Percentiles rank a stretch among this genome's conserved stretches.
These are phyloP conservation scores for Pediacus dermestoides DNA, from an alignment of 2,888 invertebrate species.

Conservation along the genomic window DNA sequence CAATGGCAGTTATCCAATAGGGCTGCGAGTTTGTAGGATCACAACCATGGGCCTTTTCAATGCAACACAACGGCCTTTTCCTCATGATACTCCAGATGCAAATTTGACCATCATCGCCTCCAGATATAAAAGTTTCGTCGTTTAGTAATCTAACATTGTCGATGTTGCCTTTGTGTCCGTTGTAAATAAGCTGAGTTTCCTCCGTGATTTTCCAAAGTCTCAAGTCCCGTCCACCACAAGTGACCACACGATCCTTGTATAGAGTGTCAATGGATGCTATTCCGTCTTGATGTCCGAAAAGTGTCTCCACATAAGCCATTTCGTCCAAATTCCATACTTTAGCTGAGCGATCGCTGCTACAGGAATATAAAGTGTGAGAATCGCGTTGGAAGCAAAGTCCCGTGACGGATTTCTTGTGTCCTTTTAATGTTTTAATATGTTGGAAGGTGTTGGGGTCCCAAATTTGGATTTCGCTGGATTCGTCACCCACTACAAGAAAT, in stretches of 20 bases:
- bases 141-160: constrained; percentile 88
- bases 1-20: constrained; percentile 83
- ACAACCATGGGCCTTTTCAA: constrained; percentile 70
- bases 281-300: constrained; percentile 88
- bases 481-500: constrained; percentile 74
- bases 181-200: constrained; percentile 93
- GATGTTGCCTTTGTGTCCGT: constrained; percentile 77
- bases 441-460: constrained; percentile 78
- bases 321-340: constrained; percentile 96
- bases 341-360: constrained; percentile 73
- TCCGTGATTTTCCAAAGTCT: constrained; percentile 96
- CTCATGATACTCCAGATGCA: constrained; percentile 80
- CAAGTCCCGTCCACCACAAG: constrained; percentile 86
- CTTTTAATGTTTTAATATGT: constrained; percentile 74
- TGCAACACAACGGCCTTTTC: constrained; percentile 76
- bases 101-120: constrained; percentile 84
- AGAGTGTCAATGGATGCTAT: constrained; percentile 87
- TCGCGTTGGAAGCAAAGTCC: constrained; percentile 82
- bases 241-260: constrained; percentile 79
- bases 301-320: constrained; percentile 91
- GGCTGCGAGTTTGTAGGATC: constrained; percentile 62
- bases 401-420: constrained; percentile 70
- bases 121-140: constrained; percentile 90
- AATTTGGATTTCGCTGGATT: constrained; percentile 66
- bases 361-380: constrained; percentile 80